Conservation (phyloP, 2,113 vertebrate species). For the Etheostoma spectabile region DNA sequence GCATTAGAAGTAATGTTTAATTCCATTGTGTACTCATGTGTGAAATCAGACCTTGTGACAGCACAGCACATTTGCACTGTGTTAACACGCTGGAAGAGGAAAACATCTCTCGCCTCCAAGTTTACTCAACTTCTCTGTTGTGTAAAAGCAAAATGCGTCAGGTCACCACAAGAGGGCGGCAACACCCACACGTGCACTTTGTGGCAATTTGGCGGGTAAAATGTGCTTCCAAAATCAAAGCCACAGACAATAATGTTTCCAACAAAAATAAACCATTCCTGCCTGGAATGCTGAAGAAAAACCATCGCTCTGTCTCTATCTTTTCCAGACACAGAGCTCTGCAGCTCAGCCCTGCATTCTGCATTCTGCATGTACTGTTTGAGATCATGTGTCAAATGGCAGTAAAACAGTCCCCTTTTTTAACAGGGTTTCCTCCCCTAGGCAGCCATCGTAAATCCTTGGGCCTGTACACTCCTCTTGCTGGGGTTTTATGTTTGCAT, state of each 20-base stretch:
- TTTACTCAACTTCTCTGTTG: slow-evolving; percentile 27
- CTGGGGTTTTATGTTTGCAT: slow-evolving; percentile 14
- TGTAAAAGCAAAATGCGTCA: slow-evolving; percentile 24
- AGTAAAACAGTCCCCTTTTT: slow-evolving; percentile 62
- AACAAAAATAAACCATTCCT: slow-evolving; percentile 83
- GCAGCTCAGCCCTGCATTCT: slow-evolving; percentile 38
- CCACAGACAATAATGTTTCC: slow-evolving; percentile 85
- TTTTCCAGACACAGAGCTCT: slow-evolving; percentile 62
- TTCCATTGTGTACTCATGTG: slow-evolving; percentile 11
- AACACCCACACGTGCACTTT: slow-evolving; percentile 40
- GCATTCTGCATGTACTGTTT: slow-evolving; percentile 46
- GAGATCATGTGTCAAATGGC: slow-evolving; percentile 70
- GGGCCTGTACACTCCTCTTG: slow-evolving; percentile 16
- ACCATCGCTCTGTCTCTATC: slow-evolving; percentile 70
- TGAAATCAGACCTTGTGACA: slow-evolving; percentile 51
- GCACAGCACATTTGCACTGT: slow-evolving; percentile 39
- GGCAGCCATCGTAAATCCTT: slow-evolving; percentile 47
- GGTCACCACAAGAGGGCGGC: slow-evolving; percentile 78
- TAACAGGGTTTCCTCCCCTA: slow-evolving; percentile 59
- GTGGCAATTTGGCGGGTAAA: slow-evolving; percentile 71
- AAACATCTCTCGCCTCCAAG: slow-evolving; percentile 38
- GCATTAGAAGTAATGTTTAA: slow-evolving; percentile 13
- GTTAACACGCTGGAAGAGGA: slow-evolving; percentile 44
- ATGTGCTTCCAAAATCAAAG: slow-evolving; percentile 74
- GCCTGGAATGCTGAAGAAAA: slow-evolving; percentile 79